A percentile compares a stretch with the other conserved stretches of the same genome.
Evolutionary conservation across 2,888 invertebrate genomes (phyloP).

Genomic region (Prenolepis imparis): DNA sequence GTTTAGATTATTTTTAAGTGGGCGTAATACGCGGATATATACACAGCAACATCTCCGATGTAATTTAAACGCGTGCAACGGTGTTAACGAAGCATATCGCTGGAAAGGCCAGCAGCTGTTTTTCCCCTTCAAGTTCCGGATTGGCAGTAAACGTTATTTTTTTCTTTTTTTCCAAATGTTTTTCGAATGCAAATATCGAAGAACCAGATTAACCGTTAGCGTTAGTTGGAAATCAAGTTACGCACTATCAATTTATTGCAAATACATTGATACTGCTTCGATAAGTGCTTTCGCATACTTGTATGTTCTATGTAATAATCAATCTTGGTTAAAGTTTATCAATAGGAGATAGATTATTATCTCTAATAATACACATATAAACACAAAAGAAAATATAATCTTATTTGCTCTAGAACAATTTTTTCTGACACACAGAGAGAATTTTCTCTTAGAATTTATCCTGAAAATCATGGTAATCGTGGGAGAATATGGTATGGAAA

Average conservation of each 20-base stretch:
- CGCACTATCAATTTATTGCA: not conserved
- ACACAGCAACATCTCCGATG: constrained; percentile 36
- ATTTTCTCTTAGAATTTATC: no score
- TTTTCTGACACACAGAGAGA: no score
- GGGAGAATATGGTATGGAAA: no score
- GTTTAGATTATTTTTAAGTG: constrained; percentile 51
- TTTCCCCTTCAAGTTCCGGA: constrained; percentile 7
- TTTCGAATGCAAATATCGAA: not conserved
- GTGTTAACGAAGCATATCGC: constrained; percentile 53
- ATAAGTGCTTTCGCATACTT: not conserved
- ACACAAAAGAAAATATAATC: not conserved
- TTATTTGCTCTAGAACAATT: not conserved
- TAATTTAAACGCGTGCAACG: constrained; percentile 54
- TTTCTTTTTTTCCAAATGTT: constrained; percentile 20
- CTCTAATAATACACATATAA: not conserved
- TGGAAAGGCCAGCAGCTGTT: constrained; percentile 36
- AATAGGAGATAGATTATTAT: constrained; percentile 1
- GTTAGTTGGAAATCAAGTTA: no score
- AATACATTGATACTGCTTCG: not conserved
- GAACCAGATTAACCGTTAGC: constrained; percentile 4
- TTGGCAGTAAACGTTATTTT: constrained; percentile 33
- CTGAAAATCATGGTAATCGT: no score
- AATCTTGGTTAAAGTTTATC: constrained; percentile 18
- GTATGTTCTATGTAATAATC: not conserved
- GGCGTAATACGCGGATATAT: constrained; percentile 30